Base-by-base conservation (phyloP, 2,888 invertebrate species). In the Troides aeacus region DNA sequence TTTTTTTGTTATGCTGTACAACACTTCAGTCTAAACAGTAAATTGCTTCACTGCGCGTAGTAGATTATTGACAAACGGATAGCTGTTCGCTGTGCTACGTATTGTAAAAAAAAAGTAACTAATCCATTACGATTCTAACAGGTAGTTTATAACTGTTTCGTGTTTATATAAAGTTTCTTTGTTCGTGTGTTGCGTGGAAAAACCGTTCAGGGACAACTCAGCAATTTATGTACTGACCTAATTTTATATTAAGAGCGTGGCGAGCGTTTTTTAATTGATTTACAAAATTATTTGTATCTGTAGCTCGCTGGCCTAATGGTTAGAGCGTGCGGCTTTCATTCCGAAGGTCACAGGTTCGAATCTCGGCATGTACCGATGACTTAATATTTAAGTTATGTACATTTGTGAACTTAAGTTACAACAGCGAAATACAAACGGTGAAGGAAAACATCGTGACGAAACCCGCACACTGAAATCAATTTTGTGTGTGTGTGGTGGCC, bases 1-100 rank as follows among this genome's bases (percentile, higher is more conserved):
- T 67, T 67, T 46, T 18, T 39, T 42, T 8, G 21, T 53, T 30
- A 24, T n/a, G 15, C 42, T 10, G n/a, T 53, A 30, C 60, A 60
- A 39, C 66, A 76, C 74, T 81, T 39, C 81, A 77, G 72, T 68
- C 73, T 74, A 77, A 64, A 76, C 73, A 76, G 77, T 78, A 81
- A 85, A 86, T 85, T 83, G 82, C 80, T 79, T 72, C 73, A 80
- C 78, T 68, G 76, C 86, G 87, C 83, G 85, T 84, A 79, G 79
- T 82, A 79, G 81, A 83, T 82, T 81, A 79, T 74, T 67, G 76
- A 73, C 75, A 74, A 74, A 78, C 81, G 76, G 76, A 77, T 75
- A 74, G 75, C 77, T 75, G 74, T 72, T 76, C 71, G 74, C n/a
- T 62, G 62, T 66, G 69, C 58, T 68, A 69, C 53, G 56, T 57